phyloP scores from a whole-genome alignment of 2,888 invertebrate species.

The Acronicta leporina region DNA sequence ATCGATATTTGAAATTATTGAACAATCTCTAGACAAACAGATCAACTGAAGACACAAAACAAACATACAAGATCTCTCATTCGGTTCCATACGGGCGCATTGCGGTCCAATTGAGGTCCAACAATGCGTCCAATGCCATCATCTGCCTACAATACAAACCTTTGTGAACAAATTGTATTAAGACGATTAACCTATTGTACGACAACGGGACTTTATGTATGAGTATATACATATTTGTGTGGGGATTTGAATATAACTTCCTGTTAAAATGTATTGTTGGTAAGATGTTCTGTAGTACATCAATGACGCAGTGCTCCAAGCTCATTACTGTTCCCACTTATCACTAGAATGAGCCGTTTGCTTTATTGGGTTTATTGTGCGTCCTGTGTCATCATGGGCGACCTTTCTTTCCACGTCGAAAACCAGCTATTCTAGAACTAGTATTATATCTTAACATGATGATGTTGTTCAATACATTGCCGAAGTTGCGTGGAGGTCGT shows the following conservation, averaged over 20 bases:
- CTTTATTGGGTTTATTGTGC: background rate
- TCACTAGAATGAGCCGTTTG: background rate
- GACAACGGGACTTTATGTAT: conserved; percentile 31
- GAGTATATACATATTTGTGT: conserved; percentile 44
- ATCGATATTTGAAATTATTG: background rate
- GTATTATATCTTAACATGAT: too few relatives aligned
- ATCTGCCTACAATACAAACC: conserved; percentile 41
- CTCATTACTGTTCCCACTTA: background rate
- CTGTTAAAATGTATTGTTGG: conserved; percentile 36
- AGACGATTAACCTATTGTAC: conserved; percentile 59
- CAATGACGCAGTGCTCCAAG: background rate
- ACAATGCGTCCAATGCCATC: conserved; percentile 31
- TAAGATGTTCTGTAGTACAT: conserved; percentile 10
- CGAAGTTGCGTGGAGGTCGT: too few relatives aligned
- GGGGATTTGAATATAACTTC: conserved; percentile 46
- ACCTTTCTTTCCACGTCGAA: background rate
- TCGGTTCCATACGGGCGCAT: conserved; percentile 64
- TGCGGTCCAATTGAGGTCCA: conserved; percentile 51
- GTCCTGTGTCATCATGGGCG: background rate
- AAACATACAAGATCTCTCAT: conserved; percentile 18
- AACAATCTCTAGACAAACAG: conserved; percentile 21
- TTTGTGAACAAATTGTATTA: conserved; percentile 56
- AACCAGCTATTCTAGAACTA: too few relatives aligned
- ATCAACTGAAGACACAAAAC: conserved; percentile 23
- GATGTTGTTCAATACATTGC: too few relatives aligned